Percentiles rank a stretch among this genome's conserved stretches.
Conservation (phyloP, 1,140 invertebrate species). For the Dreissena rostriformis region DNA sequence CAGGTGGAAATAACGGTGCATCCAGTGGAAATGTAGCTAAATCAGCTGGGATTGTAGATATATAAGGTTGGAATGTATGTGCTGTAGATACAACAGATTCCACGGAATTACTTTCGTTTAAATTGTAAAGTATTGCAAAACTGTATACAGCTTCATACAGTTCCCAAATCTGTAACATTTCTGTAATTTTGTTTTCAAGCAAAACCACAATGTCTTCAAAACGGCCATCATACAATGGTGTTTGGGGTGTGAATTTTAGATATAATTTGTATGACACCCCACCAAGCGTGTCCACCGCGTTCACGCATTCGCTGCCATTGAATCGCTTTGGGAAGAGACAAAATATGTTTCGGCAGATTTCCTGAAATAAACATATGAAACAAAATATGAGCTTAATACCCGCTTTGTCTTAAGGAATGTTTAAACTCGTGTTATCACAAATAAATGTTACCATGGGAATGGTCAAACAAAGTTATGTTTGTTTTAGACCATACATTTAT, state of each 20-base stretch:
- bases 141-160: not conserved
- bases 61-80: no score
- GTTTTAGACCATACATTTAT: not conserved
- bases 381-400: not conserved
- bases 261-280: constrained; percentile 16
- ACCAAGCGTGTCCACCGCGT: constrained; percentile 1
- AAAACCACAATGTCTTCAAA: not conserved
- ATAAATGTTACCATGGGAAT: not conserved
- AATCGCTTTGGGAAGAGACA: constrained; percentile 27
- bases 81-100: no score
- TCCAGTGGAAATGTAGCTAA: no score
- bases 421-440: not conserved
- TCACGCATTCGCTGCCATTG: constrained; percentile 13
- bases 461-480: not conserved
- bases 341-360: constrained; percentile 5
- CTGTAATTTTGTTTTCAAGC: not conserved
- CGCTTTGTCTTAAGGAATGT: not conserved
- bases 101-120: no score
- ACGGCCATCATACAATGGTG: not conserved
- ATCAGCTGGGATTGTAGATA: no score
- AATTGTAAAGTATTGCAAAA: not conserved
- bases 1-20: no score
- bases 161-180: not conserved
- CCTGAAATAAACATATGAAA: constrained; percentile 18
- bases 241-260: constrained; percentile 9